phyloP scores from a whole-genome alignment of 2,888 invertebrate genomes.

The Ectropis crepuscularia region DNA sequence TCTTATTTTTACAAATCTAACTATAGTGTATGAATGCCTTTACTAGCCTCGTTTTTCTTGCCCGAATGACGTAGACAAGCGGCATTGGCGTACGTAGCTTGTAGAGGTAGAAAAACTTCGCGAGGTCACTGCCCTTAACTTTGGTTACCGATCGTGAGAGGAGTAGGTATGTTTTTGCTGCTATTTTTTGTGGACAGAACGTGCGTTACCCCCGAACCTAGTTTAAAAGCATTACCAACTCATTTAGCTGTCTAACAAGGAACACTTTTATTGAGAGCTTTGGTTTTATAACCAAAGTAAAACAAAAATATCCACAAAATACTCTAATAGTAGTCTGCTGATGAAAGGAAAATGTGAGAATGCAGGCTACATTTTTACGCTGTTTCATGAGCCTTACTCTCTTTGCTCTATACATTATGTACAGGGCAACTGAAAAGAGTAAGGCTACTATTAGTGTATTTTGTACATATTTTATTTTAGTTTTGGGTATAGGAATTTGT shows the following conservation, averaged over 20 bases:
- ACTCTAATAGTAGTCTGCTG: no score
- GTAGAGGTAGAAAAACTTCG: slow-evolving; percentile 59
- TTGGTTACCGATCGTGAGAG: slow-evolving; percentile 66
- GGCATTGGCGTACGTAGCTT: slow-evolving; percentile 48
- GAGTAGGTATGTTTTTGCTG: slow-evolving; percentile 64
- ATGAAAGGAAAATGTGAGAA: no score
- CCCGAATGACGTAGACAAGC: slow-evolving; percentile 41
- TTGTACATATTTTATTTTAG: no score
- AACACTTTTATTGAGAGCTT: neutral
- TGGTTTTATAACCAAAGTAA: neutral
- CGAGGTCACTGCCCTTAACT: slow-evolving; percentile 73
- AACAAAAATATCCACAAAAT: neutral
- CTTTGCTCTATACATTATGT: no score
- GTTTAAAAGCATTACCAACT: neutral
- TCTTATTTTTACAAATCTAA: neutral
- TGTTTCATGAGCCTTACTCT: no score
- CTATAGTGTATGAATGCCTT: neutral
- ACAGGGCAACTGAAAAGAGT: no score
- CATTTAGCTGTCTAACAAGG: neutral
- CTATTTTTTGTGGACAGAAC: slow-evolving; percentile 69
- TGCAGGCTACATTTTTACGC: no score
- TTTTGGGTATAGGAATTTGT: no score
- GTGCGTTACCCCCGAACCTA: slow-evolving; percentile 71
- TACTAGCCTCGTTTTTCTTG: slow-evolving; percentile 14
- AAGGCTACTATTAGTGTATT: no score